phyloP scores from a whole-genome alignment of 2,888 invertebrate species.

The Acleris laterana region DNA sequence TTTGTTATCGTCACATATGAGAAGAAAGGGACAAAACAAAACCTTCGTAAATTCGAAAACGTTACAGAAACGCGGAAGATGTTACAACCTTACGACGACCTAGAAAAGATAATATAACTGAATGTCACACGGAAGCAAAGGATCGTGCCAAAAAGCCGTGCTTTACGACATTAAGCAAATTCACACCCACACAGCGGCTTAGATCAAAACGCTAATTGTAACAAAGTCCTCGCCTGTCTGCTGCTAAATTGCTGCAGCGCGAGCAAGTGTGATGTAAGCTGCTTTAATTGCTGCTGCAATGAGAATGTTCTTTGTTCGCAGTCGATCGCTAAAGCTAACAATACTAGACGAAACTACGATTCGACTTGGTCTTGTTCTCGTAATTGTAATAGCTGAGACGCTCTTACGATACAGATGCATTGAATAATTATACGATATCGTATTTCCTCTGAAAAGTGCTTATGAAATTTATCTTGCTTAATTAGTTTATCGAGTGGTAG shows the following conservation, averaged over 20 bases:
- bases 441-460: too few species aligned
- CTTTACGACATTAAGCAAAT: not conserved
- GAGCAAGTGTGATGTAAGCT: constrained; percentile 16
- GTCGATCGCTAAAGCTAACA: constrained; percentile 6
- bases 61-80: too few species aligned
- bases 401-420: not conserved
- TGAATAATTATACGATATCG: too few species aligned
- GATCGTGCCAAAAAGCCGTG: too few species aligned
- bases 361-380: constrained; percentile 2
- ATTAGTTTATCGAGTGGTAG: too few species aligned
- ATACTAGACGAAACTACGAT: constrained; percentile 11
- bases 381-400: constrained; percentile 2
- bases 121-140: too few species aligned
- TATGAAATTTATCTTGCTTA: too few species aligned
- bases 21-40: too few species aligned
- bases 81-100: not conserved
- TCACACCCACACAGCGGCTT: not conserved
- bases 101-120: not conserved
- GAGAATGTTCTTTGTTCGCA: constrained; percentile 19
- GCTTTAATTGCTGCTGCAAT: constrained; percentile 14
- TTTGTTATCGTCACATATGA: too few species aligned
- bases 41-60: too few species aligned
- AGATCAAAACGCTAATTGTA: not conserved
- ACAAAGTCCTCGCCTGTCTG: constrained; percentile 7
- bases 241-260: constrained; percentile 13